phyloP scores from a whole-genome alignment of 2,888 invertebrate genomes.

The Nomada goodeniana region DNA sequence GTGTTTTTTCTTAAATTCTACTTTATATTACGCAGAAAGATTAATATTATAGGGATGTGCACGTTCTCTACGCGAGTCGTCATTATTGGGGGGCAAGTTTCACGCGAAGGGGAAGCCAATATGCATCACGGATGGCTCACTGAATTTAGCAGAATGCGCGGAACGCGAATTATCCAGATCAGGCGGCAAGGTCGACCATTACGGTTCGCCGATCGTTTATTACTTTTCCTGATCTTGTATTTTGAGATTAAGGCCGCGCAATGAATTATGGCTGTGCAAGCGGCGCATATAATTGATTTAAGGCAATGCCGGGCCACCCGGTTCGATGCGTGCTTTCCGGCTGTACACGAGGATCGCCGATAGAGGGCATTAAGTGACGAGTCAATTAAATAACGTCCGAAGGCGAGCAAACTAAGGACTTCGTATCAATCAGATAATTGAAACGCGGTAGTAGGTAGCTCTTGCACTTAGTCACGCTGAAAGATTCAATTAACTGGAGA shows the following conservation, averaged over 20 bases:
- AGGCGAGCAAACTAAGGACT: conserved; percentile 22
- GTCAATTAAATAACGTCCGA: conserved; percentile 48
- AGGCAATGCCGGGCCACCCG: conserved; percentile 23
- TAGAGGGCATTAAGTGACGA: conserved; percentile 46
- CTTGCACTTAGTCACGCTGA: conserved; percentile 15
- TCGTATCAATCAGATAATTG: conserved; percentile 35
- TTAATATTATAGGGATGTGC: too few species aligned
- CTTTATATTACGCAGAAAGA: too few species aligned
- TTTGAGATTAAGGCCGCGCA: conserved; percentile 59
- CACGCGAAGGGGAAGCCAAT: conserved; percentile 11
- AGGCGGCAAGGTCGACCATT: conserved; percentile 53
- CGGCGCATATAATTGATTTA: conserved; percentile 58
- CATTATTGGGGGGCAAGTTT: background rate
- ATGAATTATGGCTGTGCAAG: conserved; percentile 52
- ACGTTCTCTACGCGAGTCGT: background rate
- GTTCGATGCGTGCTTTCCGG: conserved; percentile 23
- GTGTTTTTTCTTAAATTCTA: too few species aligned
- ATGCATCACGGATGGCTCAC: background rate
- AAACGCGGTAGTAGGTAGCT: conserved; percentile 31
- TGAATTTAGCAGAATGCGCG: conserved; percentile 51
- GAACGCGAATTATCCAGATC: conserved; percentile 62
- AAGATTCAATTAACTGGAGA: conserved; percentile 23
- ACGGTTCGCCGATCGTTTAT: conserved; percentile 43
- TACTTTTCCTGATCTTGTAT: conserved; percentile 58
- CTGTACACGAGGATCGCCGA: conserved; percentile 14